Percentiles rank a stretch among this genome's conserved stretches.
phyloP scores from a whole-genome alignment of 1,140 invertebrate species.

The Drosophila mojavensis region DNA sequence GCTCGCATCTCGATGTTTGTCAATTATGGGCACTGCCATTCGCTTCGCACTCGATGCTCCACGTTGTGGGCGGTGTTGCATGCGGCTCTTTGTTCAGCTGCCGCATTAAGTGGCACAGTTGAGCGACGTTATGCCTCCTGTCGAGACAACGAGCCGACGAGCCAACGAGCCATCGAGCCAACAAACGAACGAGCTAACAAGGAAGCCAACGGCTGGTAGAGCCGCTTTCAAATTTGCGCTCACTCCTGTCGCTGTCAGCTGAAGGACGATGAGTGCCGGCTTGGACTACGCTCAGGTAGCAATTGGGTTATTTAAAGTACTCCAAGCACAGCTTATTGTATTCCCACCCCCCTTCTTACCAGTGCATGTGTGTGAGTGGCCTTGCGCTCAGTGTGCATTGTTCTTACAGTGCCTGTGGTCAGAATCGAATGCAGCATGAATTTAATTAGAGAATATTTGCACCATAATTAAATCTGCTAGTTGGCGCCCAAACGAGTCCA shows the following conservation, averaged over 20 bases:
- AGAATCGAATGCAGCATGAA: conserved; percentile 8
- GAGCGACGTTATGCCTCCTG: conserved; percentile 52
- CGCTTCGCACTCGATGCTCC: conserved; percentile 43
- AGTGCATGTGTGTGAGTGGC: too few species aligned
- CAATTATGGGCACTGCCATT: conserved; percentile 68
- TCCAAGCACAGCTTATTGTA: conserved; percentile 57
- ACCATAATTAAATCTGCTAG: conserved; percentile 58
- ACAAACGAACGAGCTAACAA: not conserved
- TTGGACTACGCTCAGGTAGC: conserved; percentile 31
- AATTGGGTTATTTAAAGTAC: conserved; percentile 67
- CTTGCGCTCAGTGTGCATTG: not conserved
- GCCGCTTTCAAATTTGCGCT: conserved; percentile 61
- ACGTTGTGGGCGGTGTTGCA: conserved; percentile 23
- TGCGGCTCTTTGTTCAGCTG: conserved; percentile 63
- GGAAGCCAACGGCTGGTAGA: not conserved
- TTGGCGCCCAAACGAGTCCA: conserved; percentile 59
- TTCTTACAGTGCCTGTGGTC: too few species aligned
- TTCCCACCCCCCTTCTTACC: conserved; percentile 17
- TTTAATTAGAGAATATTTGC: conserved; percentile 26
- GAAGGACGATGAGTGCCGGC: conserved; percentile 44
- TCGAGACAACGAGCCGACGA: not conserved
- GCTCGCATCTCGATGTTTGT: conserved; percentile 73
- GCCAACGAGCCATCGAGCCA: not conserved
- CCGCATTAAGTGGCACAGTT: conserved; percentile 73
- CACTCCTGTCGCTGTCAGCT: conserved; percentile 59